A percentile compares a stretch with the other conserved stretches of the same genome.
Evolutionary conservation across 1,140 invertebrate species (phyloP).

Genomic region (Dendroctonus valens): DNA sequence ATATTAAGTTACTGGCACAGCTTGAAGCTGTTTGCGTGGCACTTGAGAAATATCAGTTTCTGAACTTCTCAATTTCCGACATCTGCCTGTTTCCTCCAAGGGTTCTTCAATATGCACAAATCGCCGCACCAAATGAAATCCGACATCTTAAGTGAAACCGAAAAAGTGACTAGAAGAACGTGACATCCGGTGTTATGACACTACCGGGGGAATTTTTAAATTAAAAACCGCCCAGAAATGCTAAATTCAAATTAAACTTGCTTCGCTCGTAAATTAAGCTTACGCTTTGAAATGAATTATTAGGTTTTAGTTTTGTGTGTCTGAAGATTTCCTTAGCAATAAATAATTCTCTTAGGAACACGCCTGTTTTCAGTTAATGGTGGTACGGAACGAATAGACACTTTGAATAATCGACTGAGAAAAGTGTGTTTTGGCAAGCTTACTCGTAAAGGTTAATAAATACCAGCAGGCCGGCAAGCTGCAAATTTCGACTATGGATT

Average conservation of each 20-base stretch:
- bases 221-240: slow-evolving; percentile 30
- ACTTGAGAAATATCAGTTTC: no score
- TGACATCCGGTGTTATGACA: slow-evolving; percentile 27
- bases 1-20: not conserved
- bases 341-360: slow-evolving; percentile 25
- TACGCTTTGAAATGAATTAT: slow-evolving; percentile 27
- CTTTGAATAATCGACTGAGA: slow-evolving; percentile 22
- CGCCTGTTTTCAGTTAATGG: slow-evolving; percentile 27
- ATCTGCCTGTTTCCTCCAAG: no score
- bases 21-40: no score
- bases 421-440: slow-evolving; percentile 9
- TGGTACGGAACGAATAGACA: slow-evolving; percentile 10
- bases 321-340: slow-evolving; percentile 26
- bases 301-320: slow-evolving; percentile 25
- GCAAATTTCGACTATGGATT: no score
- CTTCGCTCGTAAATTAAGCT: slow-evolving; percentile 23
- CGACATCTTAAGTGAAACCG: slow-evolving; percentile 16
- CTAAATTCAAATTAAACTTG: slow-evolving; percentile 31
- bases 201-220: slow-evolving; percentile 20
- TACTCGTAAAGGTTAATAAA: slow-evolving; percentile 6
- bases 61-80: no score
- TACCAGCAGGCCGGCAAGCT: not conserved
- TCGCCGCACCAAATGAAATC: no score
- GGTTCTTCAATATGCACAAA: no score
- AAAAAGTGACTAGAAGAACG: slow-evolving; percentile 12